Base-by-base conservation (phyloP, 2,888 invertebrate species). In the Mesodorylaimus sp. region DNA sequence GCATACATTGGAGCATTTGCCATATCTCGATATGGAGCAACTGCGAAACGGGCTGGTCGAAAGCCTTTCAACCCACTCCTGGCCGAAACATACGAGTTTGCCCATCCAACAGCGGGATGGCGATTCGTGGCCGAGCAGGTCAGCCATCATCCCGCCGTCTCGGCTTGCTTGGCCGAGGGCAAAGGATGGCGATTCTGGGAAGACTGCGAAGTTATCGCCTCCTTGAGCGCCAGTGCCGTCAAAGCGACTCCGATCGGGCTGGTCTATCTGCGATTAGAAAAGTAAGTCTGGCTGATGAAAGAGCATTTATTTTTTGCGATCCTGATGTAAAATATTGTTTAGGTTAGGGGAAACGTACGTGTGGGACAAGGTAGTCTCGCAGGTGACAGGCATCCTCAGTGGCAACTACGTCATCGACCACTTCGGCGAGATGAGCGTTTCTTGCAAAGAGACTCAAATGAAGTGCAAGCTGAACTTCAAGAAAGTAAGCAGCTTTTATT, bases 61-160 rank as follows among this genome's bases (percentile, higher is more conserved):
- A 97, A 97, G 68, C 95, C 95, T 1, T 95, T 97, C 68, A 95
- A 97, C 73, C 95, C 95, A 0, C 70, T 97, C 28, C 74, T 95
- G 24, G 91, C 89, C 10, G 95, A 95, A 63, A 95, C 95, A 0
- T 95, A 75, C 67, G 95, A 95, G 70, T 93, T 86, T 67, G 91
- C 76, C 61, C 79, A 84, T 52, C 95, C 97, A 70, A 75, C 88
- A 50, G 36, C 29, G 24, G 95, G 95, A 44, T 95, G 93, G 91
- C 76, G 81, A 54, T 77, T 81, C 19, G 75, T 95, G 63, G 82
- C 83, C 3, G 95, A 95, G 71, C 91, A 93, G 77, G 82, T 93
- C 24, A 36, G 19, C 10, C 47, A 46, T 32, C 47, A 46, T 46
- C 47, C 47, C n/a, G 36, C 47, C 10, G 36, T 46, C n/a, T 46